These are phyloP conservation scores for Pelecanus crispus DNA, from an alignment of 2,113 vertebrate genomes.

Conservation along the genomic window DNA sequence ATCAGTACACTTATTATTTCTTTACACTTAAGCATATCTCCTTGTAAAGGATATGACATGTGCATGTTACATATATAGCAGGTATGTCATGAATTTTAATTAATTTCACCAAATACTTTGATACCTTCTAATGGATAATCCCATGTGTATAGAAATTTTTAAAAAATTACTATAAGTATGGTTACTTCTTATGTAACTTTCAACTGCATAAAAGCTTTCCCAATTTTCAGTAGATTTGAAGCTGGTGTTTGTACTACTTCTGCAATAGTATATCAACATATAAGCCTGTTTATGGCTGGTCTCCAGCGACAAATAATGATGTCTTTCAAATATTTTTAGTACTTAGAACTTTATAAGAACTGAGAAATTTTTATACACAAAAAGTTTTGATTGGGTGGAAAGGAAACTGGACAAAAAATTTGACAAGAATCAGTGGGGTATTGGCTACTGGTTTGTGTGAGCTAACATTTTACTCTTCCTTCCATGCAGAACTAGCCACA, in stretches of 20 bases:
- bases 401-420: rapidly evolving
- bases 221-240: neutral
- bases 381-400: neutral
- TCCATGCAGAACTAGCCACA: neutral
- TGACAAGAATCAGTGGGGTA: neutral
- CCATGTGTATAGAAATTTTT: neutral
- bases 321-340: neutral
- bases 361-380: neutral
- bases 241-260: neutral
- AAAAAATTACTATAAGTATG: neutral
- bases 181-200: neutral
- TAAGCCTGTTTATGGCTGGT: neutral
- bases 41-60: too few species aligned
- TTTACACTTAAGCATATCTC: neutral
- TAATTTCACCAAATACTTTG: neutral
- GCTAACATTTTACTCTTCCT: neutral
- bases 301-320: neutral
- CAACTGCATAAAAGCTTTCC: neutral
- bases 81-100: neutral
- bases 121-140: neutral
- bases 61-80: too few species aligned
- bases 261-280: neutral
- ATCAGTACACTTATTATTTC: neutral
- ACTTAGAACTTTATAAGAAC: neutral
- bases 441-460: neutral